Evolutionary conservation across 1,140 invertebrate genomes (phyloP).

Genomic region (Drosophila melanica): DNA sequence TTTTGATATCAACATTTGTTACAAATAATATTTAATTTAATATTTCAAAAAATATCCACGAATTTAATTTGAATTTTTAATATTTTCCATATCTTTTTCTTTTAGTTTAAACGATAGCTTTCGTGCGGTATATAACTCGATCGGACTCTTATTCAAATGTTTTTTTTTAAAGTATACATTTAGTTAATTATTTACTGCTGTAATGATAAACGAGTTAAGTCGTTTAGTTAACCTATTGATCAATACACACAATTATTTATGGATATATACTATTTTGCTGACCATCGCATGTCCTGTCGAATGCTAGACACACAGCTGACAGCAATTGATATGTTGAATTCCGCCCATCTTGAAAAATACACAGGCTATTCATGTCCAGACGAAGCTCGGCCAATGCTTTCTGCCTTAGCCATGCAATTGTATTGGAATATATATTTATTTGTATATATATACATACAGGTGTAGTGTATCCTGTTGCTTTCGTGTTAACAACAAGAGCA

Average conservation of each 20-base stretch:
- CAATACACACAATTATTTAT: slow-evolving; percentile 4
- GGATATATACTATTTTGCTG: slow-evolving; percentile 24
- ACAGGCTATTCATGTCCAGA: slow-evolving; percentile 18
- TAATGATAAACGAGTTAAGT: too few relatives aligned
- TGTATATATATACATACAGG: slow-evolving; percentile 29
- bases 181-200: too few relatives aligned
- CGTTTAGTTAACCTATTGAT: too few relatives aligned
- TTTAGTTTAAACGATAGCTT: too few relatives aligned
- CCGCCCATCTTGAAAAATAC: slow-evolving; percentile 26
- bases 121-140: too few relatives aligned
- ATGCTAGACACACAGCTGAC: slow-evolving; percentile 26
- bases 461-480: slow-evolving; percentile 44
- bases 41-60: too few relatives aligned
- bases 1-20: too few relatives aligned
- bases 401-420: not conserved
- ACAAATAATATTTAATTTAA: too few relatives aligned
- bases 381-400: slow-evolving; percentile 9
- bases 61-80: too few relatives aligned
- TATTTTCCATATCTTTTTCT: too few relatives aligned
- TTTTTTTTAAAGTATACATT: too few relatives aligned
- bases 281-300: slow-evolving; percentile 29
- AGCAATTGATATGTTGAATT: slow-evolving; percentile 4
- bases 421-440: slow-evolving; percentile 1
- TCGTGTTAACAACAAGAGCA: slow-evolving; percentile 31
- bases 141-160: too few relatives aligned